Evolutionary conservation across 2,888 invertebrate species (phyloP).

Genomic region (Drosophila eohydei): DNA sequence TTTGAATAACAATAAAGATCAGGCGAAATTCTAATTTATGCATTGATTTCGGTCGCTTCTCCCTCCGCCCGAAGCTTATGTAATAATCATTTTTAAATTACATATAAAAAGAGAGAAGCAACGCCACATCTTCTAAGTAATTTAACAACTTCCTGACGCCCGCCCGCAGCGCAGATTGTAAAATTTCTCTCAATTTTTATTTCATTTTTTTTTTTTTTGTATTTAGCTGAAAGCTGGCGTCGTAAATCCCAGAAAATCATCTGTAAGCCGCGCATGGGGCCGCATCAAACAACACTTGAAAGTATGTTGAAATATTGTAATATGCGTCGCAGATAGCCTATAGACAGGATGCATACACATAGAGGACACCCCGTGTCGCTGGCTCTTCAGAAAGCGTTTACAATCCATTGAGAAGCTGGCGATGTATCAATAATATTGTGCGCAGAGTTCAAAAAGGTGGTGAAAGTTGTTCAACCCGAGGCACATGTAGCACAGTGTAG

Average conservation of each 20-base stretch:
- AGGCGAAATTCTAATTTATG: constrained; percentile 73
- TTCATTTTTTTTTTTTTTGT: not conserved
- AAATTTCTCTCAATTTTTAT: constrained; percentile 41
- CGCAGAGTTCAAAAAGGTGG: constrained; percentile 64
- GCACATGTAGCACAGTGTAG: constrained; percentile 15
- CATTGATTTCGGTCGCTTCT: constrained; percentile 61
- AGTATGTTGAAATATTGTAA: constrained; percentile 76
- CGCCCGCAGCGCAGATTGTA: constrained; percentile 71
- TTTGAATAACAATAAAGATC: constrained; percentile 84
- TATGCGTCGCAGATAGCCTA: constrained; percentile 60
- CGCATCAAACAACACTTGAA: constrained; percentile 66
- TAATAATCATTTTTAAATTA: constrained; percentile 78
- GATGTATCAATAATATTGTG: constrained; percentile 78
- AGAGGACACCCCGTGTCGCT: constrained; percentile 49
- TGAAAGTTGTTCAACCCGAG: constrained; percentile 65
- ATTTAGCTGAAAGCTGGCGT: constrained; percentile 44
- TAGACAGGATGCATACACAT: constrained; percentile 4
- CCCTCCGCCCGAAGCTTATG: constrained; percentile 20
- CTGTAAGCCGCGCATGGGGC: constrained; percentile 60
- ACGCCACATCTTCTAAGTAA: constrained; percentile 45
- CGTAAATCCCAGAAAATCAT: constrained; percentile 68
- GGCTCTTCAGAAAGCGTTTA: constrained; percentile 66
- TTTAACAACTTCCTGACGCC: constrained; percentile 71
- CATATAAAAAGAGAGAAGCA: constrained; percentile 39
- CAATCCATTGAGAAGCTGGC: constrained; percentile 78